phyloP scores from a whole-genome alignment of 1,140 invertebrate genomes.

The Pseudomyrmex concolor region DNA sequence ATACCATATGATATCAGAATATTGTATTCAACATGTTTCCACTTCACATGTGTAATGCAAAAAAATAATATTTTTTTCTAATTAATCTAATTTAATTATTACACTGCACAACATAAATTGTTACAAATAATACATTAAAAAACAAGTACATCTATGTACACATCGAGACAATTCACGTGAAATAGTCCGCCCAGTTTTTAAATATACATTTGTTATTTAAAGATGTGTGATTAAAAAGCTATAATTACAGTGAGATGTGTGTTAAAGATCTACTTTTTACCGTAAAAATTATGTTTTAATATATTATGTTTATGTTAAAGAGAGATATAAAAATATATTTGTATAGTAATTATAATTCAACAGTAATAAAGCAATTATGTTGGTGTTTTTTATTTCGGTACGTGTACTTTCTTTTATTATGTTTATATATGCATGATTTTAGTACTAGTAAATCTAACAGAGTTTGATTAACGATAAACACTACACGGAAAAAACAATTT shows the following conservation, averaged over 20 bases:
- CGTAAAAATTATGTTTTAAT: conserved; percentile 11
- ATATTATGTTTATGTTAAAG: neutral
- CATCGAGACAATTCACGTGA: neutral
- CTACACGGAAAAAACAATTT: too few relatives aligned
- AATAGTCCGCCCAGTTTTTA: conserved; percentile 9
- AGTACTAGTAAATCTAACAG: too few relatives aligned
- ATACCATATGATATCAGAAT: neutral
- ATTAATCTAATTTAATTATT: neutral
- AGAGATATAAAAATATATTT: neutral
- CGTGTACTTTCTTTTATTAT: too few relatives aligned
- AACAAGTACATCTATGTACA: neutral
- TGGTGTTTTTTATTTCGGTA: neutral
- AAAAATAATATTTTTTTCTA: too few relatives aligned
- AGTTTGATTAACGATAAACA: neutral
- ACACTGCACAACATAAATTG: neutral
- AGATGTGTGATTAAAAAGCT: conserved; percentile 1
- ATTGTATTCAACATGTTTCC: neutral
- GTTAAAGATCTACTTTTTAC: conserved; percentile 16
- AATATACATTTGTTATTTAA: conserved; percentile 25
- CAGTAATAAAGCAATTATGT: conserved; percentile 25
- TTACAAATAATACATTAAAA: conserved; percentile 7
- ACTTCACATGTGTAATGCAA: neutral
- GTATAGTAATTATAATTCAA: conserved; percentile 9
- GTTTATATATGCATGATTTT: too few relatives aligned
- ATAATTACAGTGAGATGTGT: neutral